Conservation (phyloP, 1,140 invertebrate species). For the Pseudobourletiella spinata region DNA sequence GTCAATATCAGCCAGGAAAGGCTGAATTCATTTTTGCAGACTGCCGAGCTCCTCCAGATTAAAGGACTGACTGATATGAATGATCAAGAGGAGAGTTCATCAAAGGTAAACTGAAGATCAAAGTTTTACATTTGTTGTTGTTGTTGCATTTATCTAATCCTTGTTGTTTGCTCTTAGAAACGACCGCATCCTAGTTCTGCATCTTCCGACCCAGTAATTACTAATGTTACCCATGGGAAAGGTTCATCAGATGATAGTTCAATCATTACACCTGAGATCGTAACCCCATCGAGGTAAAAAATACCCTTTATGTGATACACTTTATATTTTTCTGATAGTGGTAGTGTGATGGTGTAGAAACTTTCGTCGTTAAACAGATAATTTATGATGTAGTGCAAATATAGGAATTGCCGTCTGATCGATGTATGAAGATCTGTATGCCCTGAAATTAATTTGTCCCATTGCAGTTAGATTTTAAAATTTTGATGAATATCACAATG, state of each 20-base stretch:
- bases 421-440: neutral
- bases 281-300: constrained; percentile 8
- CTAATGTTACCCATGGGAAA: neutral
- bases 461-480: too few relatives aligned
- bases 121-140: neutral
- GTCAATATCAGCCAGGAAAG: constrained; percentile 58
- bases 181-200: neutral
- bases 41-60: constrained; percentile 54
- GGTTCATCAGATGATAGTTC: neutral
- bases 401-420: constrained; percentile 5
- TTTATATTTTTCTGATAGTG: too few relatives aligned
- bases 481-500: too few relatives aligned
- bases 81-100: constrained; percentile 32
- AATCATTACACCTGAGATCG: constrained; percentile 10
- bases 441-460: neutral
- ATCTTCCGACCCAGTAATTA: neutral
- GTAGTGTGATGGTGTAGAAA: too few relatives aligned
- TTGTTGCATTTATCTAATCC: neutral
- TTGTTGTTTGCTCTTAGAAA: constrained; percentile 8
- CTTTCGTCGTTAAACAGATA: too few relatives aligned
- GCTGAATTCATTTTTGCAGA: constrained; percentile 53
- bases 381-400: constrained; percentile 2
- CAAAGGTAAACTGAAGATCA: neutral
- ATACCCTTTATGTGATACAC: too few relatives aligned
- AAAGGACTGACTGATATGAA: constrained; percentile 49